Base-by-base conservation (phyloP, 2,113 vertebrate species). In the Camelus dromedarius region DNA sequence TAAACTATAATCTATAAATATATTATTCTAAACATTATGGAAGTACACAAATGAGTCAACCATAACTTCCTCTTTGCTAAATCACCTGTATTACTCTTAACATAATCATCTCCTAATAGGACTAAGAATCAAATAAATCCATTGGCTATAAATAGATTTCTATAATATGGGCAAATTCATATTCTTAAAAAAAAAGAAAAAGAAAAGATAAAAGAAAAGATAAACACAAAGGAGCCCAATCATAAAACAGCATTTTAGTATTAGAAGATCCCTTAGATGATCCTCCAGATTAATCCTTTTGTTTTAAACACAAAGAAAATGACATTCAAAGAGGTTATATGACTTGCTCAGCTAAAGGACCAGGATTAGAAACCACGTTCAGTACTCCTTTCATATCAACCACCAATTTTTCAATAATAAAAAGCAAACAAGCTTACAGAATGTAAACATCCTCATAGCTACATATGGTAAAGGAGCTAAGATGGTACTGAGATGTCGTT, bases 301-400 rank as follows among this genome's bases (percentile, higher is more conserved):
- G 6, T 73, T 76, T 75, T 42, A 88, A 80, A 93, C 62, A 64
- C 54, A 91, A 85, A 95, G 30, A 93, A 96, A 80, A 20, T 79
- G 32, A 84, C 6, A n/a, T 73, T 38, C 80, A 35, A 76, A 28
- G 26, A 91, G 62, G 32, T 73, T 90, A 54, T 24, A 8, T 76
- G 52, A 85, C 58, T 85, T 69, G 73, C 66, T 96, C 58, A 42
- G 56, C 16, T 56, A 15, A 56, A 86, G 80, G 89, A 81, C 52
- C n/a, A 96, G 67, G 56, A 60, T 38, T 79, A 73, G 38, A 91
- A 95, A 79, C 30, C 52, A 85, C 80, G 15, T 46, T 83, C 46
- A 73, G 62, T 28, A 83, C 38, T 62, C 64, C 50, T 94, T 75
- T 79, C 26, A 89, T 35, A 42, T 69, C 42, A 66, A 69, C 30